A percentile compares a stretch with the other conserved stretches of the same genome.
These are phyloP conservation scores for Melanaphis sacchari DNA, from an alignment of 1,140 invertebrate species.

Conservation along the genomic window DNA sequence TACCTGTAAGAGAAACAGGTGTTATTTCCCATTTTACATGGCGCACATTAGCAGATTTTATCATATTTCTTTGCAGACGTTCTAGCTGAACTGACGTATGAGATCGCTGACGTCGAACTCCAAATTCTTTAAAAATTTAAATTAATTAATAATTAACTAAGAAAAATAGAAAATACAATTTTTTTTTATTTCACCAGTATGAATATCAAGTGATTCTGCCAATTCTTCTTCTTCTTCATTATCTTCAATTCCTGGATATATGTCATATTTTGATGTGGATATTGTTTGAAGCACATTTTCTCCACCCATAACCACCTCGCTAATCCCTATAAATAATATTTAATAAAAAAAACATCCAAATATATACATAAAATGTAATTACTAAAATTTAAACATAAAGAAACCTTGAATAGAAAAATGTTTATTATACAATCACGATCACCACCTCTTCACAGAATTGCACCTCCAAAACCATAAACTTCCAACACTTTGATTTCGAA, in stretches of 20 bases:
- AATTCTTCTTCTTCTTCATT: conserved; percentile 79
- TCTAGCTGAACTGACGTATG: conserved; percentile 90
- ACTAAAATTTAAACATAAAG: conserved; percentile 30
- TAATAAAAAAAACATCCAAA: conserved; percentile 36
- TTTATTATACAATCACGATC: conserved; percentile 57
- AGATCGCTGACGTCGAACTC: conserved; percentile 76
- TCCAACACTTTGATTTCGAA: conserved; percentile 93
- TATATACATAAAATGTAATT: neutral
- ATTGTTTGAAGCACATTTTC: conserved; percentile 74
- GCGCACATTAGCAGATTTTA: conserved; percentile 79
- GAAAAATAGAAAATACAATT: conserved; percentile 15
- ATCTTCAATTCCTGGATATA: conserved; percentile 78
- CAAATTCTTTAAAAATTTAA: conserved; percentile 68
- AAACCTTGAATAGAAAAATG: conserved; percentile 60
- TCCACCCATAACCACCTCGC: conserved; percentile 79
- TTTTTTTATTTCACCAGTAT: conserved; percentile 67
- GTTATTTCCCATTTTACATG: conserved; percentile 78
- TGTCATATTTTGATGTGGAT: conserved; percentile 70
- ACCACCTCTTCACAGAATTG: conserved; percentile 60
- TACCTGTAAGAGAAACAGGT: conserved; percentile 62
- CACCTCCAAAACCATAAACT: conserved; percentile 88
- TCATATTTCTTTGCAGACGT: conserved; percentile 85
- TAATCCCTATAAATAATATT: conserved; percentile 68
- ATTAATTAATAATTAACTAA: conserved; percentile 38
- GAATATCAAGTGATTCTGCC: conserved; percentile 74